Evolutionary conservation across 35 echinoderm and acorn worm species (phyloP).

Genomic region (Ptychodera flava): DNA sequence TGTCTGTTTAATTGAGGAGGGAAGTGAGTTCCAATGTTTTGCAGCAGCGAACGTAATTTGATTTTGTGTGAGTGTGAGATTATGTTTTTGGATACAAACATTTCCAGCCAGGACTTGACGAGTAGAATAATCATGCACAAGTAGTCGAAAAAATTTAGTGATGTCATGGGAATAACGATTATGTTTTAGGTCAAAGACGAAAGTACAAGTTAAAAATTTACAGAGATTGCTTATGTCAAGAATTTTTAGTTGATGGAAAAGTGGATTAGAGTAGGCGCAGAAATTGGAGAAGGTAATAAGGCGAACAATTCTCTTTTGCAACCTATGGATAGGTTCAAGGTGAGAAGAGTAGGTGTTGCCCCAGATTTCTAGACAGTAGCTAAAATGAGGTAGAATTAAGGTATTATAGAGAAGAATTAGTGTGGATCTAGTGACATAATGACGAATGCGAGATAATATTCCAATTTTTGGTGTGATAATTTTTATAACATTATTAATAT

Average conservation of each 20-base stretch:
- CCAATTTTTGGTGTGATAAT: not conserved
- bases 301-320: not conserved
- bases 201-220: not conserved
- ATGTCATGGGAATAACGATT: not conserved
- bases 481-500: conserved; percentile 3
- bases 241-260: not conserved
- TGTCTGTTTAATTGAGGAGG: not conserved
- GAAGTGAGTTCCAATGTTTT: not conserved
- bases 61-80: not conserved
- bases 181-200: conserved; percentile 1
- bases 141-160: not conserved
- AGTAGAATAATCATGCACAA: not conserved
- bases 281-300: not conserved
- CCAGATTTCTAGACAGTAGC: not conserved
- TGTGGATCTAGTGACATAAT: not conserved
- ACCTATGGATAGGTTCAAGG: not conserved
- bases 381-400: not conserved
- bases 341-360: not conserved
- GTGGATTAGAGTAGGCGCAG: not conserved
- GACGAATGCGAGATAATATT: conserved; percentile 1
- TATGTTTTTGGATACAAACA: not conserved
- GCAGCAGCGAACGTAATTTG: not conserved
- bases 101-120: not conserved
- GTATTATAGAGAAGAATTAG: not conserved
- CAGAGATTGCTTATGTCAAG: not conserved